Evolutionary conservation across 1,140 invertebrate species (phyloP).

Genomic region (Drosophila sturtevanti): DNA sequence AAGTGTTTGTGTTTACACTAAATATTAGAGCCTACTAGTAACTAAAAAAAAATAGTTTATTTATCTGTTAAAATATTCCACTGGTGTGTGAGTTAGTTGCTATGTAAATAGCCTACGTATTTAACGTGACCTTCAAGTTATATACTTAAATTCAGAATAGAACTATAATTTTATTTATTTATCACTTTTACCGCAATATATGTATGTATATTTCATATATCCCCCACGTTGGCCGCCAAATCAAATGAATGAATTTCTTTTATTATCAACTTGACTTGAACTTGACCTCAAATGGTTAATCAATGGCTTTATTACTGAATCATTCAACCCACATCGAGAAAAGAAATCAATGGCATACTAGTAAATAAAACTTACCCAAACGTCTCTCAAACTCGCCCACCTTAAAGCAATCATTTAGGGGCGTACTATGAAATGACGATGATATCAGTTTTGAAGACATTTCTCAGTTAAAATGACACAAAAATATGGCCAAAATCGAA

Average conservation of each 20-base stretch:
- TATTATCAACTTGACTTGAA: conserved; percentile 24
- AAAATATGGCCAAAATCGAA: conserved; percentile 71
- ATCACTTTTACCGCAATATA: too few species aligned
- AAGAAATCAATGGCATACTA: background rate
- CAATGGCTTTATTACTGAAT: conserved; percentile 2
- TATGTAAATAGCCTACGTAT: too few species aligned
- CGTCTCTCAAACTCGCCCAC: conserved; percentile 81
- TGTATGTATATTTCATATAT: background rate
- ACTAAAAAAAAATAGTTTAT: too few species aligned
- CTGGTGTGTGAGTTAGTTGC: too few species aligned
- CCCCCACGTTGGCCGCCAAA: background rate
- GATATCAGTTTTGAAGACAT: conserved; percentile 81
- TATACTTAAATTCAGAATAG: too few species aligned
- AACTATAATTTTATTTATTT: too few species aligned
- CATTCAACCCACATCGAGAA: background rate
- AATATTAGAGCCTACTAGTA: too few species aligned
- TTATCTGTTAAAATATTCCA: too few species aligned
- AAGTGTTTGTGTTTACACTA: too few species aligned
- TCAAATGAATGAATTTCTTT: conserved; percentile 2
- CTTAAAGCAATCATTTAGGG: conserved; percentile 77
- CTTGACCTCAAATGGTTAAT: conserved; percentile 24
- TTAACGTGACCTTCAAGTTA: too few species aligned
- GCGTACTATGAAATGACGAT: conserved; percentile 79
- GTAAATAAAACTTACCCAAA: conserved; percentile 68
- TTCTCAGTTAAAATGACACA: conserved; percentile 40